Evolutionary conservation across 1,140 invertebrate species (phyloP).

Genomic region (Cotesia chilonis): DNA sequence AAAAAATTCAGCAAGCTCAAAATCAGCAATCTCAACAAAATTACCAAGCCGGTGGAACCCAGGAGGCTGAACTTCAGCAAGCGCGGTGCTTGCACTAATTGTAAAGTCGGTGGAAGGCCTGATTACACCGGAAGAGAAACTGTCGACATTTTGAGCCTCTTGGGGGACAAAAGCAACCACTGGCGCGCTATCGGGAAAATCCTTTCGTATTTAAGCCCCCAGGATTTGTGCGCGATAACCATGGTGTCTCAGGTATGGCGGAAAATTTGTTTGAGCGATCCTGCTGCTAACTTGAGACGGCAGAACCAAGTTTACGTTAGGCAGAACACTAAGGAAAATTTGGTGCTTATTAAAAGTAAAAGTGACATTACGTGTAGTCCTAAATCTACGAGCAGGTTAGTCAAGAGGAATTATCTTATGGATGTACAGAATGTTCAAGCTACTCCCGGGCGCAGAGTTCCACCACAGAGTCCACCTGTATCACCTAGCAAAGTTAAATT

Average conservation of each 20-base stretch:
- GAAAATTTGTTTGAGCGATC: constrained; percentile 52
- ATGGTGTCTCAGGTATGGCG: constrained; percentile 60
- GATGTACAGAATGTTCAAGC: constrained; percentile 55
- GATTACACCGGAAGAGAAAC: constrained; percentile 51
- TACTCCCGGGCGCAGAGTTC: neutral
- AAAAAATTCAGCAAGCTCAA: constrained; percentile 43
- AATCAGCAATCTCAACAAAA: constrained; percentile 41
- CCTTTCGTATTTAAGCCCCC: constrained; percentile 48
- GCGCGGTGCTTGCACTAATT: constrained; percentile 29
- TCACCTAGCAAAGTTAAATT: constrained; percentile 65
- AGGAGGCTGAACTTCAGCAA: constrained; percentile 56
- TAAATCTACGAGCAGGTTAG: constrained; percentile 51
- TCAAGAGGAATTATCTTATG: constrained; percentile 52
- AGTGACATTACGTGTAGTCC: neutral
- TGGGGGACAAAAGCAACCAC: constrained; percentile 59
- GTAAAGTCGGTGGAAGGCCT: constrained; percentile 41
- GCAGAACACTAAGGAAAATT: constrained; percentile 60
- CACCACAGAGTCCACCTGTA: constrained; percentile 58
- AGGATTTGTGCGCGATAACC: constrained; percentile 57
- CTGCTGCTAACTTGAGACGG: constrained; percentile 51
- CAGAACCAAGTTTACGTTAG: constrained; percentile 50
- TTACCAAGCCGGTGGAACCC: constrained; percentile 48
- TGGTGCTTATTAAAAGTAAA: constrained; percentile 48
- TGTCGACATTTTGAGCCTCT: constrained; percentile 52
- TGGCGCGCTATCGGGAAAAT: constrained; percentile 56